Conservation (phyloP, 2,113 vertebrate species). For the Naja naja region DNA sequence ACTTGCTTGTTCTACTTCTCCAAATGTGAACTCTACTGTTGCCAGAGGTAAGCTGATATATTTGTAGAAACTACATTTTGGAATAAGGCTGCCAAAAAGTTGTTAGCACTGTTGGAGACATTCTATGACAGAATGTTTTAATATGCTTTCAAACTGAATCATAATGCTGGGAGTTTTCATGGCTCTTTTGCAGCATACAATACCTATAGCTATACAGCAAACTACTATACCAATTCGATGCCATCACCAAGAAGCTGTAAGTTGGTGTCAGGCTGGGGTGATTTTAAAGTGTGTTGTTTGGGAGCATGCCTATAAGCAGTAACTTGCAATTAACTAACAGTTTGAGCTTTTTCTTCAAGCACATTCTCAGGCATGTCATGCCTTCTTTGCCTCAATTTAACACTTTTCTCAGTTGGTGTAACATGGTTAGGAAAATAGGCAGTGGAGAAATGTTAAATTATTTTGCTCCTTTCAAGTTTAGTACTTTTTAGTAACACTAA, state of each 20-base stretch:
- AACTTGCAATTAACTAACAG: not conserved
- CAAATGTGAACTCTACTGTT: not conserved
- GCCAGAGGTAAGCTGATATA: not conserved
- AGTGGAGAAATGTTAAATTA: not conserved
- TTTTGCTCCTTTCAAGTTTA: not conserved
- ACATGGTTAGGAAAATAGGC: not conserved
- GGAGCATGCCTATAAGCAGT: not conserved
- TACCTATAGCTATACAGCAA: not conserved
- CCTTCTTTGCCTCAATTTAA: not conserved
- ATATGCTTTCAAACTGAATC: not conserved
- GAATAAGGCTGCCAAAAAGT: not conserved
- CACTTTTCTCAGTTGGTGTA: not conserved
- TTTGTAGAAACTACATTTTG: not conserved
- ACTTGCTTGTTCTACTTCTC: not conserved
- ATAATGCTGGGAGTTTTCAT: fast-evolving
- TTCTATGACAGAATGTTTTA: not conserved
- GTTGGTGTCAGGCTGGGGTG: not conserved
- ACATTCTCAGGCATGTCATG: fast-evolving
- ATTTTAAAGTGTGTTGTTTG: not conserved
- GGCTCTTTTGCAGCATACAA: not conserved
- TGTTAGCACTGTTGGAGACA: not conserved
- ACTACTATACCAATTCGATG: not conserved
- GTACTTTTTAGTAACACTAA: not conserved
- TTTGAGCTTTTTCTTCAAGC: not conserved
- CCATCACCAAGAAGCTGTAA: not conserved